Evolutionary conservation across 2,113 vertebrate species (phyloP).

Genomic region (Cinclus mexicanus): DNA sequence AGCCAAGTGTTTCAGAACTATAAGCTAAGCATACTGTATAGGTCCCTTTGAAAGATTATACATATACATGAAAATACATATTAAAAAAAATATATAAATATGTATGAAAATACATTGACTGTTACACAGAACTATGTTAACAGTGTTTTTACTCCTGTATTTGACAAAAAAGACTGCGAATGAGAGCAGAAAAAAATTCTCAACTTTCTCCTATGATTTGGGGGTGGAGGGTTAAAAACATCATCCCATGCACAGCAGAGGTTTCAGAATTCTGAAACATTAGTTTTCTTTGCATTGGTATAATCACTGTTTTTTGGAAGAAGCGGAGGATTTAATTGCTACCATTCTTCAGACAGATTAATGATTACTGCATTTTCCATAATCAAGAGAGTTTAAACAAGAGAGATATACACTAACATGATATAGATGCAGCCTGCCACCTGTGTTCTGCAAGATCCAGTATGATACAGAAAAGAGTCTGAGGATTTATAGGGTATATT

Average conservation of each 20-base stretch:
- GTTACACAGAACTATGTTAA: neutral
- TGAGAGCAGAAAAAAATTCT: neutral
- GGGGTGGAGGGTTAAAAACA: neutral
- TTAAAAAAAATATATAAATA: neutral
- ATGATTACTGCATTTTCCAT: neutral
- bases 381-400: neutral
- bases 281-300: neutral
- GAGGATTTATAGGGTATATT: neutral
- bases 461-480: neutral
- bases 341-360: neutral
- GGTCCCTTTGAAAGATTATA: neutral
- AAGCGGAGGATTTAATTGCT: neutral
- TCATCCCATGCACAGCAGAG: neutral
- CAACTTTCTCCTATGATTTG: neutral
- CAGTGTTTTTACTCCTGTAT: neutral
- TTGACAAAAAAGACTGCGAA: neutral
- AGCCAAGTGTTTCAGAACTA: neutral
- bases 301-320: neutral
- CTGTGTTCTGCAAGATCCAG: neutral
- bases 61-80: neutral
- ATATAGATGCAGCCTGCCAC: neutral
- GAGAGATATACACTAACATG: neutral
- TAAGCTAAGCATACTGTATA: neutral
- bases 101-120: neutral
- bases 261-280: neutral